Base-by-base conservation (phyloP, 2,113 vertebrate species). In the Tauraco erythrolophus region DNA sequence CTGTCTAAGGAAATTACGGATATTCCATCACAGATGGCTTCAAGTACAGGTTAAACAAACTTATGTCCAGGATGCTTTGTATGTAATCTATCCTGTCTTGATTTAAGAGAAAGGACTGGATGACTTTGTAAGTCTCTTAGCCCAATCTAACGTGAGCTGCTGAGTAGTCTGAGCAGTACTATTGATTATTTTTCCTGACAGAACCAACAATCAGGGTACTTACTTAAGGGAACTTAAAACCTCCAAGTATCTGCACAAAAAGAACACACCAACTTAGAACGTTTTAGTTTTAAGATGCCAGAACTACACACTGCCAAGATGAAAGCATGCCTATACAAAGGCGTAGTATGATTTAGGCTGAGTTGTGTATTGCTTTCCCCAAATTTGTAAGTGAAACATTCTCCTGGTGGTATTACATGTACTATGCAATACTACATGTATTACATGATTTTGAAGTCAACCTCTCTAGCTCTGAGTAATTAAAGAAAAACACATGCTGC, bases 401-500 rank as follows among this genome's bases (percentile, higher is more conserved):
- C 53, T 94, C 72, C 74, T 91, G 46, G 58, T 65, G 84, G 13
- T 60, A 81, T 39, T 76, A 48, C 30, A 6, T 4, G 46, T 91
- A 80, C n/a, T 54, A 66, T 46, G 39, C 70, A 37, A 37, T 27
- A 31, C 21, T 66, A 0, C 18, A 33, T 17, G 31, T 24, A 45
- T 31, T 35, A 43, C n/a, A 22, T 43, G 78, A 79, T 95, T 97
- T 96, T 83, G 91, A 97, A 97, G 92, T 64, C 70, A 79, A 57
- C 81, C 56, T 95, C 83, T 89, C 57, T 79, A 88, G 82, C 83
- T 97, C 91, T 60, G 65, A 93, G 91, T 94, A 97, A 97, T 96
- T 97, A 96, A 95, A 86, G 81, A 71, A 62, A 95, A 97, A 78
- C 93, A 98, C 93, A 75, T 79, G 94, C 96, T 98, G 96, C 88